Base-by-base conservation (phyloP, 2,797 vertebrate genomes). In the Hypotaenidia okinawae region DNA sequence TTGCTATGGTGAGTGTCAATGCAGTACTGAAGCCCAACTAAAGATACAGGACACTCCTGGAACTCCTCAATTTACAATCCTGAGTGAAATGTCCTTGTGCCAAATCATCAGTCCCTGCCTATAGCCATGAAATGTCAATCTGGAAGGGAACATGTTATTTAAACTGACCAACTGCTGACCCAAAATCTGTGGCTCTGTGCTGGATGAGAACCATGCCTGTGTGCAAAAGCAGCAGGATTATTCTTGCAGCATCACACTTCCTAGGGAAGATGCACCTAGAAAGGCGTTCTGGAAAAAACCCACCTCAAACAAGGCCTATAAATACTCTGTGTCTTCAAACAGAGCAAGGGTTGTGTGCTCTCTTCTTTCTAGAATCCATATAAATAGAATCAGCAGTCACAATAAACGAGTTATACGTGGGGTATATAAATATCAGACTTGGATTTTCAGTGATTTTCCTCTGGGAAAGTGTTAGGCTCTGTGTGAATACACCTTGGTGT, bases 121-220 rank as follows among this genome's bases (percentile, higher is more conserved):
- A 13, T 2, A 82, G 55, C 30, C 52, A 72, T 54, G 84, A 85
- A 85, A 89, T 51, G 54, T 35, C 79, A 83, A 0, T 35, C 45
- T 75, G 73, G 76, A 86, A 81, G 45, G 61, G 37, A 93, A 84
- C 35, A 33, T 30, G 12, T 54, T 58, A 76, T 49, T 89, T 85
- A 87, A 90, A 89, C 62, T 3, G 8, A 64, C 25, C 84, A 93
- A 23, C 51, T 84, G 93, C 58, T 93, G 73, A 84, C 74, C 77
- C 67, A 51, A 72, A 92, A 92, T 78, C 74, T 84, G 86, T 41
- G 23, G 66, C 49, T 84, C 86, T 1, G 1, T n/a, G 41, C 24
- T 75, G 0, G 0, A 81, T 18, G 24, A 66, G 74, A 70, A 27
- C 2, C 4, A 7, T 32, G 54, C 10, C 45, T 28, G 57, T 19